Evolutionary conservation across 2,888 invertebrate species (phyloP).

Genomic region (Brassicogethes aeneus): DNA sequence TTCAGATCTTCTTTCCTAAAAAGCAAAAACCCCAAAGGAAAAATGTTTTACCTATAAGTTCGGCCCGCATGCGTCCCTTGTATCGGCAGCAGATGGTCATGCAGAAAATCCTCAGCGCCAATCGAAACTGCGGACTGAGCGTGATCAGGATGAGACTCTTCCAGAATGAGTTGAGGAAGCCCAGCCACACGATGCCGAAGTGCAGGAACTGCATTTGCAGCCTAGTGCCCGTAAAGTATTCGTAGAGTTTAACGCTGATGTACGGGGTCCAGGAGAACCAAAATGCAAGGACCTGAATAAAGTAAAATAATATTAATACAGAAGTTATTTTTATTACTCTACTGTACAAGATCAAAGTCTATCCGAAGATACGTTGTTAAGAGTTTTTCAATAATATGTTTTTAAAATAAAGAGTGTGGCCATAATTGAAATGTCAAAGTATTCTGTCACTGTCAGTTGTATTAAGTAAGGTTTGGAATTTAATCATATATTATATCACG

Average conservation of each 20-base stretch:
- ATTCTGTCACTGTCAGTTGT: too few species aligned
- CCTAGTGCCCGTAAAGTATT: constrained; percentile 48
- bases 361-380: too few species aligned
- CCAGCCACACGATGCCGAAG: constrained; percentile 91
- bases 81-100: constrained; percentile 82
- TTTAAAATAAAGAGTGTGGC: too few species aligned
- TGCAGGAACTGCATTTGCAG: constrained; percentile 73
- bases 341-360: too few species aligned
- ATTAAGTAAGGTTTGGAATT: too few species aligned
- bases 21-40: too few species aligned
- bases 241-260: constrained; percentile 73
- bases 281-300: constrained; percentile 56
- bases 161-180: constrained; percentile 91
- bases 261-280: constrained; percentile 93
- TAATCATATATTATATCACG: too few species aligned
- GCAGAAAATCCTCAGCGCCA: constrained; percentile 80
- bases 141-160: constrained; percentile 85
- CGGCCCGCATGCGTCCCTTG: constrained; percentile 74
- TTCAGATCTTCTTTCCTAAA: too few species aligned
- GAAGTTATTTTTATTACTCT: too few species aligned
- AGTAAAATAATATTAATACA: too few species aligned
- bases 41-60: constrained; percentile 54
- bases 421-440: too few species aligned
- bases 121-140: constrained; percentile 87
- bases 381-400: too few species aligned